These are phyloP conservation scores for Austrolebias charrua DNA, from an alignment of 2,797 vertebrate genomes.

Conservation along the genomic window DNA sequence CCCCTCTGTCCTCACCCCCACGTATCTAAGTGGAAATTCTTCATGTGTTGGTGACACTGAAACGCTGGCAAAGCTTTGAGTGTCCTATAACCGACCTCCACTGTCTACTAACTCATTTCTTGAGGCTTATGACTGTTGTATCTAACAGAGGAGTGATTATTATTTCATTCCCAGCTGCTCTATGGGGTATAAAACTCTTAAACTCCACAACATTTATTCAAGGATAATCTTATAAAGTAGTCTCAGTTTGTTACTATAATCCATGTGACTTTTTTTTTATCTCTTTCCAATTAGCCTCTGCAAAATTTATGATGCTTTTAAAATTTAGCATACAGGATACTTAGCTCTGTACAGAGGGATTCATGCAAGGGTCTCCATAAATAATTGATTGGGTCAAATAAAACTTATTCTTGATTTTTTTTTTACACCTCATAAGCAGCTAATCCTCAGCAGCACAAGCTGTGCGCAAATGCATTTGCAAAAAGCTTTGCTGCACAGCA, in stretches of 20 bases:
- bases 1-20: constrained; percentile 19
- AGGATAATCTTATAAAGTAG: constrained; percentile 20
- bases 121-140: constrained; percentile 33
- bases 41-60: constrained; percentile 69
- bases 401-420: constrained; percentile 44
- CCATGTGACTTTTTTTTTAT: constrained; percentile 18
- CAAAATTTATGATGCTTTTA: constrained; percentile 23
- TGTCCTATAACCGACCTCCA: constrained; percentile 66
- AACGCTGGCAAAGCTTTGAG: constrained; percentile 62
- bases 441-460: constrained; percentile 55
- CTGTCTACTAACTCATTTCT: constrained; percentile 65
- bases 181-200: constrained; percentile 73
- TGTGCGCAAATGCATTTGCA: constrained; percentile 47
- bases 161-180: constrained; percentile 70
- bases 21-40: constrained; percentile 74
- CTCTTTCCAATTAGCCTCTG: constrained; percentile 45
- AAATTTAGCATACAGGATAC: constrained; percentile 26
- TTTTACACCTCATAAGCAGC: constrained; percentile 79
- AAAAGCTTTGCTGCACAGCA: constrained; percentile 52
- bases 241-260: constrained; percentile 38
- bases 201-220: constrained; percentile 17
- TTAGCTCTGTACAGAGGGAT: constrained; percentile 24
- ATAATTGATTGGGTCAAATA: constrained; percentile 49
- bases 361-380: constrained; percentile 39
- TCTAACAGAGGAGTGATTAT: constrained; percentile 47